These are phyloP conservation scores for Python bivittatus DNA, from an alignment of 2,113 vertebrate species.

Conservation along the genomic window DNA sequence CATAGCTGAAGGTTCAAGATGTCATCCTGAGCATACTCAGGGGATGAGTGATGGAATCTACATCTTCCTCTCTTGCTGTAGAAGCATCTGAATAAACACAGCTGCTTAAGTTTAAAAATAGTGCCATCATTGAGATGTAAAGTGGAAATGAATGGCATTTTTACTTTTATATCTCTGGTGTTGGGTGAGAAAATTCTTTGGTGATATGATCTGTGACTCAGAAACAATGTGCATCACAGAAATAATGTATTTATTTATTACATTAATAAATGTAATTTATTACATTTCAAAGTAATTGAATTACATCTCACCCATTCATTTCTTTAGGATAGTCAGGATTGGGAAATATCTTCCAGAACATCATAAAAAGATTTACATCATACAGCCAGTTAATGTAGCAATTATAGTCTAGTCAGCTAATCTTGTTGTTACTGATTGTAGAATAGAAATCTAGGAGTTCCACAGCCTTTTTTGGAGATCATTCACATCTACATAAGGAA, in stretches of 20 bases:
- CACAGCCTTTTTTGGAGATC: neutral
- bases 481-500: neutral
- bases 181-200: neutral
- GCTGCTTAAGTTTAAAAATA: neutral
- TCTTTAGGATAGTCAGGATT: neutral
- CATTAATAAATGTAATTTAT: too few relatives aligned
- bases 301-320: neutral
- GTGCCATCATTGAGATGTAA: neutral
- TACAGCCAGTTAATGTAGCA: neutral
- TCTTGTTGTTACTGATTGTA: neutral
- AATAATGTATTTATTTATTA: too few relatives aligned
- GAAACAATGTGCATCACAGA: neutral
- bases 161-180: neutral
- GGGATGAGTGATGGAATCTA: neutral
- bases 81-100: neutral
- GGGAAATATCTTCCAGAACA: neutral
- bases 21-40: neutral
- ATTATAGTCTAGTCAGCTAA: neutral
- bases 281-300: too few relatives aligned
- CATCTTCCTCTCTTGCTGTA: neutral
- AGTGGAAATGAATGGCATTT: neutral
- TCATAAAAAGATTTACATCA: neutral
- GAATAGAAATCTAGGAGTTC: neutral
- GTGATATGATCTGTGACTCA: too few relatives aligned
- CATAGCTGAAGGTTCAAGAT: neutral